Evolutionary conservation across 2,113 vertebrate genomes (phyloP), one percentile per base, ranked within the genome.

Genomic region (Globicephala melas): DNA sequence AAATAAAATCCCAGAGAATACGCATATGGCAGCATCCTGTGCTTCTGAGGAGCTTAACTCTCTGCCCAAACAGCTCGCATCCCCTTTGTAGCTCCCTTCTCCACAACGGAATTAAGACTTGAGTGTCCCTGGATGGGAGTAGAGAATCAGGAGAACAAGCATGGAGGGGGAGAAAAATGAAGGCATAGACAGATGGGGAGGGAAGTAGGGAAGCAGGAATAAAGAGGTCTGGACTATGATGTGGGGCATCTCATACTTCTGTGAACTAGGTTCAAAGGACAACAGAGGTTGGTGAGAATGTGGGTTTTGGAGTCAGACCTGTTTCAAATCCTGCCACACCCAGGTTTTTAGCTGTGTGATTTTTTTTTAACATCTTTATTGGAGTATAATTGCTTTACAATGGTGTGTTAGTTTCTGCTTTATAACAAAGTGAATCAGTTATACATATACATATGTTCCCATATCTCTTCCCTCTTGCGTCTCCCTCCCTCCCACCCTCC

Each of bases 1-100:
- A 68, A 76, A 26, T 73, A 47, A 82, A 60, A 47, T 44, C 14
- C 41, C 26, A 23, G 70, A 1, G 62, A 88, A 68, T 47, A 80
- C 33, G 3, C 28, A 10, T 0, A 31, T 0, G 2, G 53, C 2
- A 12, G 65, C 9, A 13, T 20, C 79, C 44, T 18, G 62, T 9
- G 5, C 8, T 63, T 71, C 60, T 3, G 2, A 31, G 9, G 1
- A 28, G 20, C 55, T 44, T 1, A 60, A 6, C 53, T 38, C 62
- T 53, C n/a, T 10, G 3, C 44, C 38, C 90, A 12, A 0, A 65
- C 6, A 74, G 74, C 62, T 85, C 60, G 6, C 26, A 14, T 36
- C 33, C 8, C 65, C 67, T 44, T 86, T 2, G 23, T 1, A 20
- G 15, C n/a, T 36, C 36, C 44, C 53, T 58, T 68, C 68, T n/a